Percentiles rank a stretch among this genome's conserved stretches.
These are phyloP conservation scores for Pocota personata DNA, from an alignment of 2,888 invertebrate species.

Conservation along the genomic window DNA sequence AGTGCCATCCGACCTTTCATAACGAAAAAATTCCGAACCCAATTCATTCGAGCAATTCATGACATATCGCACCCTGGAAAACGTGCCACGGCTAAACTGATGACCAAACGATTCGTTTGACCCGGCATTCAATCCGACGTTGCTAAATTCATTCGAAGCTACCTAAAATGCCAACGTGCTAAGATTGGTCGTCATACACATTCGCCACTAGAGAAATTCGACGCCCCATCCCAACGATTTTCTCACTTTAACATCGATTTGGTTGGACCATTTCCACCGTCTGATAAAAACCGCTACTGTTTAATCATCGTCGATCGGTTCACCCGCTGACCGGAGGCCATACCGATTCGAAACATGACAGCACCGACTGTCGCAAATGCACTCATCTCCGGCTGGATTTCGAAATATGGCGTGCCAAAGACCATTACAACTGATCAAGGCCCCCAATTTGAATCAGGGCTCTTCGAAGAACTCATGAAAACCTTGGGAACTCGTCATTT, in stretches of 20 bases:
- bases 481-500: too few species aligned
- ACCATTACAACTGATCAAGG: too few species aligned
- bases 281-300: background rate
- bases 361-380: too few species aligned
- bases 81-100: background rate
- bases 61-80: conserved; percentile 45
- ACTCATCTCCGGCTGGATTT: too few species aligned
- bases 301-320: conserved; percentile 13
- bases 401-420: too few species aligned
- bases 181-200: background rate
- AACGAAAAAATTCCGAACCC: conserved; percentile 44
- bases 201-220: conserved; percentile 1
- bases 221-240: background rate
- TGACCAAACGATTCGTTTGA: conserved; percentile 75
- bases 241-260: too few species aligned
- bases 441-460: too few species aligned
- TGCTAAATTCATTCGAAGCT: too few species aligned
- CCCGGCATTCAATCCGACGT: conserved; percentile 73
- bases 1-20: conserved; percentile 57
- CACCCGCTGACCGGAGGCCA: conserved; percentile 9
- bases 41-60: conserved; percentile 54
- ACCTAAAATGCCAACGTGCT: conserved; percentile 15
- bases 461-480: conserved; percentile 76
- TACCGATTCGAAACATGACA: conserved; percentile 6
- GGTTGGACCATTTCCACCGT: conserved; percentile 13